These are phyloP conservation scores for Serinus canaria DNA, from an alignment of 2,113 vertebrate genomes.

Conservation along the genomic window DNA sequence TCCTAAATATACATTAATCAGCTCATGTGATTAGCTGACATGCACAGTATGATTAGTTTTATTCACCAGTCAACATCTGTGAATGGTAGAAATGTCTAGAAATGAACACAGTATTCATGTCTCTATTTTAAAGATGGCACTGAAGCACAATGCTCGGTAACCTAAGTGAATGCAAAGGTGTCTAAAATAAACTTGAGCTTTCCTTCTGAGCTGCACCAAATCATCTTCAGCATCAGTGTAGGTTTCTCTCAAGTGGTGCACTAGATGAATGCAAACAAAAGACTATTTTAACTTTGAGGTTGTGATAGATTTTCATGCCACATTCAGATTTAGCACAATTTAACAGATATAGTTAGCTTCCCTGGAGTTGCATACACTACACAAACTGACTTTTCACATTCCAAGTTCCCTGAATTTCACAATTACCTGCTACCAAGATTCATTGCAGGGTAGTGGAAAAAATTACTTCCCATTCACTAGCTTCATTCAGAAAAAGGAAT, in stretches of 20 bases:
- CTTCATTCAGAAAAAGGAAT: background rate
- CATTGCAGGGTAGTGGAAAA: background rate
- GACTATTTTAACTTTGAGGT: constrained; percentile 3
- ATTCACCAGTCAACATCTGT: background rate
- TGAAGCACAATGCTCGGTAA: background rate
- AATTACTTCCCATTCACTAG: background rate
- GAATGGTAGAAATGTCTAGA: background rate
- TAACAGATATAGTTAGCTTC: background rate
- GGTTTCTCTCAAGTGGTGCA: background rate
- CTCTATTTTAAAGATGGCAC: background rate
- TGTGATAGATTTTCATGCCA: background rate
- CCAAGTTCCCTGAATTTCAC: background rate
- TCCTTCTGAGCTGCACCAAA: background rate
- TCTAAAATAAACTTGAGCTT: background rate
- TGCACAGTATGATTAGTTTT: background rate
- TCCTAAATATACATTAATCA: background rate
- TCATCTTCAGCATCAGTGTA: background rate
- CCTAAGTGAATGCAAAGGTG: background rate
- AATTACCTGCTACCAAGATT: background rate
- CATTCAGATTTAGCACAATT: background rate
- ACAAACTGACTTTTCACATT: background rate
- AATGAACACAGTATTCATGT: background rate
- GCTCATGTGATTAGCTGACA: background rate
- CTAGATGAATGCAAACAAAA: background rate
- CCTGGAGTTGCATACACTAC: background rate